A percentile compares a stretch with the other conserved stretches of the same genome.
Conservation (phyloP, 2,113 vertebrate genomes). For the Lamprotornis superbus region DNA sequence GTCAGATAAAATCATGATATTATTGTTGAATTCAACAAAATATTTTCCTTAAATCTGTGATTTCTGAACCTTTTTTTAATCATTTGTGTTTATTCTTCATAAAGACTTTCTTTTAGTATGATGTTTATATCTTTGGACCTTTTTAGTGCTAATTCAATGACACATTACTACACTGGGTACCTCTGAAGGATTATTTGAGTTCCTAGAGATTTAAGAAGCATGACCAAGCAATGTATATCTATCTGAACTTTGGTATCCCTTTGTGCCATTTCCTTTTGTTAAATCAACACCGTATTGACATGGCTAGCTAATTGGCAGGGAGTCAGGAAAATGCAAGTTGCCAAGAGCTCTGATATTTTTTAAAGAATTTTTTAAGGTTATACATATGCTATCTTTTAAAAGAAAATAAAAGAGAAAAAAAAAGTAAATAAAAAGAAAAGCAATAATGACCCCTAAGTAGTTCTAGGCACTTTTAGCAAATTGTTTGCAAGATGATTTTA, state of each 20-base stretch:
- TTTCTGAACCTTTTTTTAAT: conserved; percentile 82
- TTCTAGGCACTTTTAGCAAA: conserved; percentile 81
- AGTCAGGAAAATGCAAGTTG: conserved; percentile 77
- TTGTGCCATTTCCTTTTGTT: conserved; percentile 74
- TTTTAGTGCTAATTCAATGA: conserved; percentile 78
- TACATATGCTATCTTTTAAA: conserved; percentile 79
- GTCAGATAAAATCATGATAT: conserved; percentile 86
- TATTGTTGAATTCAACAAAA: conserved; percentile 85
- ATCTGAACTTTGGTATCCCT: conserved; percentile 72
- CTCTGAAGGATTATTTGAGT: conserved; percentile 73
- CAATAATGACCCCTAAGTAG: conserved; percentile 81
- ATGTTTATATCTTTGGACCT: conserved; percentile 81
- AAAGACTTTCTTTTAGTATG: conserved; percentile 78
- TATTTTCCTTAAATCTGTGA: conserved; percentile 86
- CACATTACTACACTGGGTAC: conserved; percentile 81
- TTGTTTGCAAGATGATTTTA: conserved; percentile 76
- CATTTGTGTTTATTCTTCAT: conserved; percentile 81
- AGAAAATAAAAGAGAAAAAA: conserved; percentile 62
- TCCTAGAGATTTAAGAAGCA: conserved; percentile 69
- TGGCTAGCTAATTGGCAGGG: conserved; percentile 80
- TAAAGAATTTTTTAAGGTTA: conserved; percentile 78
- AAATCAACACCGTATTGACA: conserved; percentile 69
- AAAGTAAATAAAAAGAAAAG: conserved; percentile 54
- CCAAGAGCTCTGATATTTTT: conserved; percentile 83
- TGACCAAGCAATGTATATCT: conserved; percentile 68